Evolutionary conservation across 2,888 invertebrate genomes (phyloP), one percentile per base, ranked within the genome.

Genomic region (Drosophila macrospina): DNA sequence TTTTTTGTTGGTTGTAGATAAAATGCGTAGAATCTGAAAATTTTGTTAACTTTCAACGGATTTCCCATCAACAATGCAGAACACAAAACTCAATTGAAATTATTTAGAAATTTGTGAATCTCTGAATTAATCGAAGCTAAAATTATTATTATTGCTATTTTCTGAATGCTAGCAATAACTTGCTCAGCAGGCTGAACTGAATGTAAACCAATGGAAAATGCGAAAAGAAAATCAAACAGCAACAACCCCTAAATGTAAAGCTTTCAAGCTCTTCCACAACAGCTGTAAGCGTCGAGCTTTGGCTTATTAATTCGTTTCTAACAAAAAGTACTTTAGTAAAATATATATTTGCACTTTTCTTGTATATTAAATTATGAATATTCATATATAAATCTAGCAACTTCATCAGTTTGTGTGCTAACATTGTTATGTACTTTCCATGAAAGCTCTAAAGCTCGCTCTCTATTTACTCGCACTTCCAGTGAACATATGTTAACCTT

Each of bases 141-240:
- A 37, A 10, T n/a, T 7, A 20, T 26, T 32, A 15, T 26, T 26
- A 24, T 52, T 24, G 28, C 6, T 28, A 6, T 24, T 42, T 36
- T 34, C 32, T 4, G 28, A 15, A 30, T 44, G 37, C 20, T 16
- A 24, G 28, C 41, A 16, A 24, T 13, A 50, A 51, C 20, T 47
- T 32, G 32, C 56, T 55, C n/a, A 41, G 50, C 37, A 47, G 34
- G 48, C 50, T 52, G 61, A 10, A 16, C 10, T 32, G 64, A 74
- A 79, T 75, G 69, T 81, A 81, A 88, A 71, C 82, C 87, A 88
- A 79, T 86, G 85, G 69, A 88, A 88, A 74, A 60, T 65, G 66
- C 62, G 44, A 41, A 28, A 64, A 44, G 51, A 78, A 69, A 62
- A 67, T 56, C 39, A 44, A 65, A 32, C 57, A 51, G 37, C n/a